Base-by-base conservation (phyloP, 2,888 invertebrate species). In the Andrena minutula region DNA sequence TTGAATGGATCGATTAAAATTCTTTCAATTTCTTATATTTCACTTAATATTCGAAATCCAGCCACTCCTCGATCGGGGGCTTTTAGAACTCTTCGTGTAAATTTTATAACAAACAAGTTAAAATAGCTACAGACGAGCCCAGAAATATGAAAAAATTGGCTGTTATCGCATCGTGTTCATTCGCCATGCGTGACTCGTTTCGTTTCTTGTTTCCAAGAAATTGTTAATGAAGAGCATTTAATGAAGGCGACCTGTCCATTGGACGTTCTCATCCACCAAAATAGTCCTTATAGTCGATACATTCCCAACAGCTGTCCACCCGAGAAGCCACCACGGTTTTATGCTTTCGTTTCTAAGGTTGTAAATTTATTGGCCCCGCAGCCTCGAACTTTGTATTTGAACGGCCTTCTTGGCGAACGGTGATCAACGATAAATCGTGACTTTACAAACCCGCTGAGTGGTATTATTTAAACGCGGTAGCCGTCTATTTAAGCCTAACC, bases 361-460 rank as follows among this genome's bases (percentile, higher is more conserved):
- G 89, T 89, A 89, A 92, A 92, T 92, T 93, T 91, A 92, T 91
- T 88, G 90, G 89, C 82, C 74, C 82, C 84, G 83, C 82, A 71
- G 86, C 87, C 86, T 88, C 85, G 89, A 88, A 91, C 91, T 92
- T 91, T 90, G 91, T 90, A 89, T 89, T 88, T 81, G 83, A 85
- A 89, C 85, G 87, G 89, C 83, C 86, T 63, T 87, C 89, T 88
- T 91, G 91, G 90, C 90, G 90, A 92, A 91, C 88, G 90, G 90
- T 90, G 91, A 92, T 92, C 91, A 90, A 89, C 90, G 86, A 89
- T 93, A 92, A 93, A 91, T 92, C 90, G 91, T 89, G 89, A 89
- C 90, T 92, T 90, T 89, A 91, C 90, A 91, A 90, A 91, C 91
- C 89, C 76, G 85, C 87, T 84, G 88, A 88, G 85, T 86, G 53